Evolutionary conservation across 2,113 vertebrate species (phyloP).

Genomic region (Eubucco bourcierii): DNA sequence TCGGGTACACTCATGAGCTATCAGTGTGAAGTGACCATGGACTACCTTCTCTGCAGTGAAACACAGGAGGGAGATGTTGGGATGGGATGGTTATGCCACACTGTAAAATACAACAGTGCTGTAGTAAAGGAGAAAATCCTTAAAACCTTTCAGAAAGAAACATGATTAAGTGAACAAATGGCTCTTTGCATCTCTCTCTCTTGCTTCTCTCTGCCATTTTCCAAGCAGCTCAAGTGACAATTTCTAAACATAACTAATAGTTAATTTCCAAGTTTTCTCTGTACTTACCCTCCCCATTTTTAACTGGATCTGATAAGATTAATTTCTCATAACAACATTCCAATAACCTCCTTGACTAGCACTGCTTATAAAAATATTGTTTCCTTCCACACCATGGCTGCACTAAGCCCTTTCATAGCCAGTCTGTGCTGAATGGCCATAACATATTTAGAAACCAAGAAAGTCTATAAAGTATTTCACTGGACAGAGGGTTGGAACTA

Average conservation of each 20-base stretch:
- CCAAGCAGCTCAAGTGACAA: not conserved
- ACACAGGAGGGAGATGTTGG: accelerated
- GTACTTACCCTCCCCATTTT: not conserved
- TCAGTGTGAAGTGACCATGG: not conserved
- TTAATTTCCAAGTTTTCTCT: not conserved
- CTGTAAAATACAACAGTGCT: not conserved
- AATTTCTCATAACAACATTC: not conserved
- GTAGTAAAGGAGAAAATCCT: not conserved
- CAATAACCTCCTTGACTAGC: not conserved
- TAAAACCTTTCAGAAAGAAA: not conserved
- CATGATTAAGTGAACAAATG: not conserved
- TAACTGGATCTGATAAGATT: not conserved
- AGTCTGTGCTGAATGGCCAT: not conserved
- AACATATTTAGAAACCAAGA: not conserved
- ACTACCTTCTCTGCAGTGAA: not conserved
- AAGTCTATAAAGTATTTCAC: not conserved
- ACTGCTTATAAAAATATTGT: not conserved
- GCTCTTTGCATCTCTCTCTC: not conserved
- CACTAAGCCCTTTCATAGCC: not conserved
- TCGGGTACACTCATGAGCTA: not conserved
- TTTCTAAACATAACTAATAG: not conserved
- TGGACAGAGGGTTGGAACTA: not conserved
- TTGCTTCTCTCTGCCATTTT: not conserved
- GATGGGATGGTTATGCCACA: not conserved
- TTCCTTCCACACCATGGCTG: not conserved